Evolutionary conservation across 1,140 invertebrate genomes (phyloP).

Genomic region (Leptinotarsa lineolata): DNA sequence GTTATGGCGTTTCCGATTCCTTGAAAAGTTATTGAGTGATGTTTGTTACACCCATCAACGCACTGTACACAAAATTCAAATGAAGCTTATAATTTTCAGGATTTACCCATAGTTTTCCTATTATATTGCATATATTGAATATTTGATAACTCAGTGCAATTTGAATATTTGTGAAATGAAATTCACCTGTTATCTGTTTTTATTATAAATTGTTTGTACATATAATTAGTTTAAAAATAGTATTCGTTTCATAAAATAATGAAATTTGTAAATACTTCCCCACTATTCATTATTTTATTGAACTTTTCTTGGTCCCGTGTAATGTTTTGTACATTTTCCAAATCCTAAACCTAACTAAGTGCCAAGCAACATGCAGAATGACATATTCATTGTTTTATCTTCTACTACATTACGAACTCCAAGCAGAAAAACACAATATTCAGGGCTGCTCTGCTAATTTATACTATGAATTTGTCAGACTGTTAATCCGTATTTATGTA

Average conservation of each 20-base stretch:
- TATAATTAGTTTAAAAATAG: neutral
- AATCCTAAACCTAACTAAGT: conserved; percentile 25
- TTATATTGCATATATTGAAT: too few species aligned
- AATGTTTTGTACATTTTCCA: conserved; percentile 20
- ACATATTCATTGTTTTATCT: neutral
- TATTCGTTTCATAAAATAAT: neutral
- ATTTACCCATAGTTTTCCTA: too few species aligned
- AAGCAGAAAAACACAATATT: too few species aligned
- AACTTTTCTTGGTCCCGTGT: neutral
- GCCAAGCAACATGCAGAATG: conserved; percentile 21
- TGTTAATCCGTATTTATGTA: conserved; percentile 9
- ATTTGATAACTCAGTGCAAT: too few species aligned
- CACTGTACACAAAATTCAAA: too few species aligned
- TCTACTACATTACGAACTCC: too few species aligned
- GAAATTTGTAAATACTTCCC: conserved; percentile 7
- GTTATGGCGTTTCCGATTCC: too few species aligned
- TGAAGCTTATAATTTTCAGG: too few species aligned
- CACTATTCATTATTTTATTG: conserved; percentile 7
- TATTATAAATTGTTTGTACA: conserved; percentile 1
- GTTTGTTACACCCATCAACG: too few species aligned
- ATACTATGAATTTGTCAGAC: neutral
- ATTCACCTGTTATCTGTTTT: neutral
- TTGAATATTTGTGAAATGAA: neutral
- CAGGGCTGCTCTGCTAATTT: too few species aligned
- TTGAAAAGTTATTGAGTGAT: too few species aligned